Evolutionary conservation across 2,113 vertebrate genomes (phyloP), one percentile per base, ranked within the genome.

Genomic region (Motacilla tschutschensis): DNA sequence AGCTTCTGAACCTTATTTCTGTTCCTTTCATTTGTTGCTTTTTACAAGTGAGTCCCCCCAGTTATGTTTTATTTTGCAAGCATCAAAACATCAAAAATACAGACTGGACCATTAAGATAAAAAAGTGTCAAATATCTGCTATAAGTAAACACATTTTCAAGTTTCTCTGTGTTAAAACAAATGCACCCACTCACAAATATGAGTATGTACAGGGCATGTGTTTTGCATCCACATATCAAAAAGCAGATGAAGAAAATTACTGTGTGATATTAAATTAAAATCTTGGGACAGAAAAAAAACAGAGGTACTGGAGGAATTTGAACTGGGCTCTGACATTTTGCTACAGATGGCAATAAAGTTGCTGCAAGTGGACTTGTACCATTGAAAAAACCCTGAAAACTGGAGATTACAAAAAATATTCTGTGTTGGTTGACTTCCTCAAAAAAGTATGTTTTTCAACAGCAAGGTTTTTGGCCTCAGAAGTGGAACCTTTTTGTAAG

Each of bases 401-500:
- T 60, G 41, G 46, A 76, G 33, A 33, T 33, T 33, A 33, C 33
- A 33, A 33, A 33, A 33, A 33, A 33, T 33, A 33, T 33, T 33
- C 33, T 33, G 33, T 33, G 33, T 33, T 33, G 33, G 33, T 33
- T 33, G 33, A 33, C 33, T 87, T 73, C 24, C 22, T 84, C 22
- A 55, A 18, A 63, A 57, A 92, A 76, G n/a, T 47, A 18, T 58
- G 29, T 85, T 77, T 94, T 82, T 77, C 60, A 73, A 9, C 28
- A 40, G 72, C n/a, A 28, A 70, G 6, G 28, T 22, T 66, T 77
- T 79, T 85, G 72, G 72, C 85, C 29, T 89, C 2, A 1, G 41
- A 74, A 80, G 48, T 73, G 79, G 89, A 90, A 89, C 57, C 21
- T 88, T 87, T 88, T 66, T 51, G 47, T 73, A 62, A 92, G 67